These are phyloP conservation scores for Anarhynchus alexandrinus DNA, from an alignment of 2,113 vertebrate species.

Conservation along the genomic window DNA sequence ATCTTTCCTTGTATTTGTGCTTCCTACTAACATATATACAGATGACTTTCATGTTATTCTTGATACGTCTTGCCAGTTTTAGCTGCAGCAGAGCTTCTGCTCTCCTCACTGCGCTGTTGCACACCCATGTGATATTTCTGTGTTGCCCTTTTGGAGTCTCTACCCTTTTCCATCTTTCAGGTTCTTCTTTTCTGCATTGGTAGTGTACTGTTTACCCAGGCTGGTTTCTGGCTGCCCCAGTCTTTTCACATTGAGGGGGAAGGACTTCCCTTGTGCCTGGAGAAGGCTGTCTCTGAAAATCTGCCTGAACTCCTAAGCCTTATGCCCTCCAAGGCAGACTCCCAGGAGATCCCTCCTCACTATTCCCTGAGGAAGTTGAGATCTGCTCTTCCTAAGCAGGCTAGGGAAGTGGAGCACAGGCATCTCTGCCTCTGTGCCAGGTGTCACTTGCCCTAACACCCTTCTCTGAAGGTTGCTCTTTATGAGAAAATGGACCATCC, in stretches of 20 bases:
- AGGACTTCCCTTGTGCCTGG: neutral
- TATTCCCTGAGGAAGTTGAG: neutral
- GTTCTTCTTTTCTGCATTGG: neutral
- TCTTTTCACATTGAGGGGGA: neutral
- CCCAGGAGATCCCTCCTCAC: neutral
- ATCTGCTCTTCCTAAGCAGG: neutral
- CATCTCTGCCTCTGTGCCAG: neutral
- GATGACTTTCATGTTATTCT: neutral
- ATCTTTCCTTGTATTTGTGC: neutral
- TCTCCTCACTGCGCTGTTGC: neutral
- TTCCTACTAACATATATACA: neutral
- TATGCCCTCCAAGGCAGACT: neutral
- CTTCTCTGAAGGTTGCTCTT: neutral
- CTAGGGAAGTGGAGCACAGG: neutral
- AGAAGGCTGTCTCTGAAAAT: neutral
- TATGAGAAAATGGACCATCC: neutral
- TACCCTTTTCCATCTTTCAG: neutral
- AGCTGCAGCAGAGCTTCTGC: neutral
- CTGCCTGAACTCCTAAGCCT: neutral
- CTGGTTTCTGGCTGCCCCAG: neutral
- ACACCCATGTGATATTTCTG: neutral
- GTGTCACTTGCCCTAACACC: neutral
- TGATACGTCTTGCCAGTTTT: neutral
- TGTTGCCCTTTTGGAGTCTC: neutral
- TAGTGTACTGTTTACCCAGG: neutral